A percentile compares a stretch with the other conserved stretches of the same genome.
phyloP scores from a whole-genome alignment of 2,888 invertebrate species.

The Venustoraphidia nigricollis region DNA sequence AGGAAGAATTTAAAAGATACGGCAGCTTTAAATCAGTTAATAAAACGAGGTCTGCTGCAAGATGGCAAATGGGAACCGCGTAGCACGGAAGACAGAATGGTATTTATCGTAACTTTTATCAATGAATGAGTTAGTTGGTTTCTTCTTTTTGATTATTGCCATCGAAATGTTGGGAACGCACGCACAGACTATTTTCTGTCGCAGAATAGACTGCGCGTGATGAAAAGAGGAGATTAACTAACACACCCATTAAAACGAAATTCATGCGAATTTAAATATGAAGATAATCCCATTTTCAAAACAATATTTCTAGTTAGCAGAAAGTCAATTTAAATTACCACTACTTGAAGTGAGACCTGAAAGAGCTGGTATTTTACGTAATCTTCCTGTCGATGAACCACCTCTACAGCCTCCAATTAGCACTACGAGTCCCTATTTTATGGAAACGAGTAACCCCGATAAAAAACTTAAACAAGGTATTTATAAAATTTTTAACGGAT shows the following conservation, averaged over 20 bases:
- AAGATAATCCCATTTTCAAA: not conserved
- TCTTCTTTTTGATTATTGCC: too few relatives aligned
- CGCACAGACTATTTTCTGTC: too few relatives aligned
- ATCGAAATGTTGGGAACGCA: too few relatives aligned
- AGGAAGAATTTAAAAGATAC: slow-evolving; percentile 39
- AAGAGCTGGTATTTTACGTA: slow-evolving; percentile 45
- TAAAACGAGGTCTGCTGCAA: slow-evolving; percentile 41
- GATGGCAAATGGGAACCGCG: slow-evolving; percentile 46
- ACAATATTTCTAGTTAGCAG: slow-evolving; percentile 36
- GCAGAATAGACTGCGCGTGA: slow-evolving; percentile 14
- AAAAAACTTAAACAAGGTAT: slow-evolving; percentile 49
- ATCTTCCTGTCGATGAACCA: slow-evolving; percentile 41
- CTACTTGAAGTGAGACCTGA: slow-evolving; percentile 50
- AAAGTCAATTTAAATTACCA: slow-evolving; percentile 53
- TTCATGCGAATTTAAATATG: not conserved
- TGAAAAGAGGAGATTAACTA: not conserved
- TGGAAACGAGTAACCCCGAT: slow-evolving; percentile 42
- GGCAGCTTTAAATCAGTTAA: slow-evolving; percentile 40
- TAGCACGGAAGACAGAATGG: slow-evolving; percentile 43
- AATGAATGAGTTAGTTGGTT: slow-evolving; percentile 14
- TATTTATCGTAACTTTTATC: slow-evolving; percentile 23
- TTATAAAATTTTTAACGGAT: not conserved
- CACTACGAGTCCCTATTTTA: slow-evolving; percentile 47
- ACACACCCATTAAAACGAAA: too few relatives aligned
- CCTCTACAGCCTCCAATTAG: slow-evolving; percentile 40